Conservation (phyloP, 1,140 invertebrate species). For the Heliothis virescens region DNA sequence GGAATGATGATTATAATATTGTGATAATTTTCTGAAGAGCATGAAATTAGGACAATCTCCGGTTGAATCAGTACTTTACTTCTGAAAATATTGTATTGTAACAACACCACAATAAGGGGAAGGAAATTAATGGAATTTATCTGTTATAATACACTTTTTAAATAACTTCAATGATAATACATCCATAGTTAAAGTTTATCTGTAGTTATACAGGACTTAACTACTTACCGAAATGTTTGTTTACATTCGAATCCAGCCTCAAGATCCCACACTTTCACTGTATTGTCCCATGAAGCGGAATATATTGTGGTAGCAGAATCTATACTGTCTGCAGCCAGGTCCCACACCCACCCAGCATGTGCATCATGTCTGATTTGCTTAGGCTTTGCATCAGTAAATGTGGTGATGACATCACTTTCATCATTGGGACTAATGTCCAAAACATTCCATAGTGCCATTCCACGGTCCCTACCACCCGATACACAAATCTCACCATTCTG, state of each 20-base stretch:
- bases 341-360: conserved; percentile 84
- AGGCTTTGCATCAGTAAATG: conserved; percentile 64
- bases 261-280: conserved; percentile 84
- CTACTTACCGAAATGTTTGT: conserved; percentile 75
- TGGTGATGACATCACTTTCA: conserved; percentile 56
- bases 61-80: too few species aligned
- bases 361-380: conserved; percentile 71
- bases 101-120: too few species aligned
- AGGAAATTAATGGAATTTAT: too few species aligned
- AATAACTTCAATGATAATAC: too few species aligned
- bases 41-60: too few species aligned
- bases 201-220: background rate
- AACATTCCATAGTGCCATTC: conserved; percentile 78
- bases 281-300: conserved; percentile 85
- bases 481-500: conserved; percentile 81
- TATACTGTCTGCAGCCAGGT: conserved; percentile 73
- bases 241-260: conserved; percentile 69
- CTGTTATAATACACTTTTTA: too few species aligned
- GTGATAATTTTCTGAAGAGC: too few species aligned
- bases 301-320: conserved; percentile 70
- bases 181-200: background rate
- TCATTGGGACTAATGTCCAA: conserved; percentile 63
- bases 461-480: conserved; percentile 81
- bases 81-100: too few species aligned
- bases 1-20: too few species aligned